phyloP scores from a whole-genome alignment of 37 sponge, comb jelly and placozoan genomes.

The Agelas oroides region DNA sequence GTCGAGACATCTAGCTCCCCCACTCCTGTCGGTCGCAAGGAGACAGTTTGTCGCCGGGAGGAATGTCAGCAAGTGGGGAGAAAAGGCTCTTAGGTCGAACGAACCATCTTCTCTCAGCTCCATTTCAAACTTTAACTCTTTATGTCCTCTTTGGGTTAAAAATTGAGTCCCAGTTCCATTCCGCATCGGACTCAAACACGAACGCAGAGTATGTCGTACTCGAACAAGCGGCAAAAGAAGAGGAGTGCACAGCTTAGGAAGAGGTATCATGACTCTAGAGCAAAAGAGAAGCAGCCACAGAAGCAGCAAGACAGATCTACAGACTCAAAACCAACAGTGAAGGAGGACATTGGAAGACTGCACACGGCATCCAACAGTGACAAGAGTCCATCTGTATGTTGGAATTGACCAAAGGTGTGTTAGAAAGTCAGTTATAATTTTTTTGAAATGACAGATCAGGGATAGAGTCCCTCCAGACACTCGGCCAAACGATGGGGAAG shows the following conservation, averaged over 20 bases:
- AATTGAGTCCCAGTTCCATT: no score
- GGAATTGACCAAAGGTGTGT: background rate
- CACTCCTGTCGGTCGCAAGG: constrained; percentile 19
- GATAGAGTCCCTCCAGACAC: background rate
- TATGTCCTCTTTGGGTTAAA: no score
- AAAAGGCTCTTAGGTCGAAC: constrained; percentile 10
- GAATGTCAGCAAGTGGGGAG: constrained; percentile 16
- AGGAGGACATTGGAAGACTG: background rate
- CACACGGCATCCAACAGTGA: background rate
- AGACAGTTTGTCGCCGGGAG: constrained; percentile 24
- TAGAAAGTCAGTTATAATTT: no score
- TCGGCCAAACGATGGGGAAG: background rate
- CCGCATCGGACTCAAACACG: no score
- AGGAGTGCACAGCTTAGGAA: constrained; percentile 37
- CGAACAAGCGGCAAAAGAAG: constrained; percentile 55
- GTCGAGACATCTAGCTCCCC: constrained; percentile 20
- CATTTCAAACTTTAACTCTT: constrained; percentile 3
- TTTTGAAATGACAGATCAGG: background rate
- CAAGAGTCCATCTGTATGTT: background rate
- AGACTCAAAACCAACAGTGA: background rate
- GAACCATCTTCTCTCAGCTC: background rate
- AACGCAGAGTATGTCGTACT: background rate
- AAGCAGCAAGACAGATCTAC: background rate
- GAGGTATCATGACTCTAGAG: constrained; percentile 23
- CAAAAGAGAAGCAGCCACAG: background rate